Percentiles rank a stretch among this genome's conserved stretches.
Conservation (phyloP, 37 sponge, comb jelly and placozoan genomes). For the Chondrilla cf. caribensis region DNA sequence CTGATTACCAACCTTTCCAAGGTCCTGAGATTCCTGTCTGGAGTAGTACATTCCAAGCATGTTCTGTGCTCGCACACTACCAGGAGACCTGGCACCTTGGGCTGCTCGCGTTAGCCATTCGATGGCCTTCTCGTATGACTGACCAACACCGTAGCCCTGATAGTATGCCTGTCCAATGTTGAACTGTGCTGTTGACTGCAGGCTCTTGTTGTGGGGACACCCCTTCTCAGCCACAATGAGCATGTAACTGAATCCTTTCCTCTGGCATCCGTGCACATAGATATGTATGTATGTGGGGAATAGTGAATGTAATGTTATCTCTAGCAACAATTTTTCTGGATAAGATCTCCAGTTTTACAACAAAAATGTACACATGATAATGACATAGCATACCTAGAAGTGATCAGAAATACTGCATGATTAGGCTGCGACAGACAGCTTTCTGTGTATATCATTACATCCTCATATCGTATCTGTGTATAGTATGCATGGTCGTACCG, state of each 20-base stretch:
- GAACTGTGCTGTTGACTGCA: constrained; percentile 81
- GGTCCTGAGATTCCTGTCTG: constrained; percentile 56
- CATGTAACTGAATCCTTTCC: constrained; percentile 71
- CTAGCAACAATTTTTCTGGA: too few relatives aligned
- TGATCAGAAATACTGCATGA: too few relatives aligned
- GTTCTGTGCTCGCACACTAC: constrained; percentile 73
- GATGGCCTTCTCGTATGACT: constrained; percentile 71
- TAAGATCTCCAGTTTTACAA: too few relatives aligned
- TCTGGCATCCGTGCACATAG: constrained; percentile 30
- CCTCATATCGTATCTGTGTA: too few relatives aligned
- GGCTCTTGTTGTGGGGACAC: constrained; percentile 29
- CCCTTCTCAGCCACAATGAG: constrained; percentile 55
- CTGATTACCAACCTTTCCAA: constrained; percentile 40
- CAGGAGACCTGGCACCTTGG: constrained; percentile 33
- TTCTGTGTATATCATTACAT: too few relatives aligned
- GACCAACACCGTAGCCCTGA: constrained; percentile 79
- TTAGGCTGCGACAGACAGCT: too few relatives aligned
- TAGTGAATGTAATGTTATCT: too few relatives aligned
- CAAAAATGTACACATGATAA: too few relatives aligned
- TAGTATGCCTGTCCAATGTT: constrained; percentile 84
- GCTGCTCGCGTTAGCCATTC: constrained; percentile 63
- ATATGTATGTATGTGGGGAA: not conserved
- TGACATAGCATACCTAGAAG: too few relatives aligned
- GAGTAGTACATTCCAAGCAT: constrained; percentile 87
- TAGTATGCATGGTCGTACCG: too few relatives aligned